Conservation (phyloP, 2,888 invertebrate genomes). For the Stegana nigrithorax region DNA sequence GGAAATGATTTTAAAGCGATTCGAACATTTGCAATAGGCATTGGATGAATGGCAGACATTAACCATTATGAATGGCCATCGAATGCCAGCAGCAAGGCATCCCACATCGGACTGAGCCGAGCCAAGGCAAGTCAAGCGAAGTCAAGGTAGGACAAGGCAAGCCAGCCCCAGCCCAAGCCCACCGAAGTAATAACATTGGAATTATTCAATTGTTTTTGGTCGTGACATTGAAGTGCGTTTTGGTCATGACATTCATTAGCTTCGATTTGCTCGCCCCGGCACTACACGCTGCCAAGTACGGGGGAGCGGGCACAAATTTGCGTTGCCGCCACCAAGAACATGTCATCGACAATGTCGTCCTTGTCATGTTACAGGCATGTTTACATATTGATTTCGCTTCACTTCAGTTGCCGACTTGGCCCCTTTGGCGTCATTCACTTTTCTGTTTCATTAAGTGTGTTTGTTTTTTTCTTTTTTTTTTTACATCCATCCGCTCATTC, state of each 20-base stretch:
- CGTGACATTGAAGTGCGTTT: neutral
- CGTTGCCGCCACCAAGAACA: conserved; percentile 14
- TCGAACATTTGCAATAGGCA: no score
- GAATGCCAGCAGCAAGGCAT: no score
- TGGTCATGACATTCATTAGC: conserved; percentile 41
- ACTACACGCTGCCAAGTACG: no score
- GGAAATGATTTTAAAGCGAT: no score
- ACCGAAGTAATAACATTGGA: neutral
- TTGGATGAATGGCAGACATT: no score
- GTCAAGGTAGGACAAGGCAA: neutral
- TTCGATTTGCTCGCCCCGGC: no score
- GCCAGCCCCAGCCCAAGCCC: neutral
- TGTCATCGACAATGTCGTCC: conserved; percentile 45
- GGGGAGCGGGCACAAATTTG: no score
- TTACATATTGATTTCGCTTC: conserved; percentile 40
- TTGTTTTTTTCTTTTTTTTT: conserved; percentile 22
- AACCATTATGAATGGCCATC: no score
- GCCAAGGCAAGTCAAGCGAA: no score
- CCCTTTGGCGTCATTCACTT: neutral
- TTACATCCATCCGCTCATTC: no score
- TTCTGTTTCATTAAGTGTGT: conserved; percentile 7
- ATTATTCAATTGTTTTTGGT: neutral
- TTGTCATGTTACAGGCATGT: conserved; percentile 45
- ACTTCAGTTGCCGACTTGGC: no score
- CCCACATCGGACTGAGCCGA: no score